Evolutionary conservation across 2,797 vertebrate genomes (phyloP).

Genomic region (Amazona finschi): DNA sequence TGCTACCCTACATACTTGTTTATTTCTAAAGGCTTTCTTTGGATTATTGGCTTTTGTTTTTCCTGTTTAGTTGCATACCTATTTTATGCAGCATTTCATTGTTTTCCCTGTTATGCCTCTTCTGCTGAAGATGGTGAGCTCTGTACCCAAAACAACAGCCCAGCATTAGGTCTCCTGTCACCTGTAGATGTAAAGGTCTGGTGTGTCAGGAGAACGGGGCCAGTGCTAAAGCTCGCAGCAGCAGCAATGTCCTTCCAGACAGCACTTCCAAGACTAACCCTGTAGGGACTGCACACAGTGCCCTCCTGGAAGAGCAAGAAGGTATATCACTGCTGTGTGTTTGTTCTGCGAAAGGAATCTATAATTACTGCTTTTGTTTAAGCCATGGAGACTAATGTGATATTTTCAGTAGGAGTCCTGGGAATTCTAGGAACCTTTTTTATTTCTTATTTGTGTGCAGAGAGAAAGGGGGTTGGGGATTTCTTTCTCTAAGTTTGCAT

Average conservation of each 20-base stretch:
- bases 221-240: slow-evolving; percentile 10
- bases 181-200: slow-evolving; percentile 44
- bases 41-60: not conserved
- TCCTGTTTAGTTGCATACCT: not conserved
- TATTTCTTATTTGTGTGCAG: not conserved
- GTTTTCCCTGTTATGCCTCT: not conserved
- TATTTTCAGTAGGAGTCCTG: not conserved
- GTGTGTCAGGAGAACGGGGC: slow-evolving; percentile 67
- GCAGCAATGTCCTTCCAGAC: not conserved
- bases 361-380: not conserved
- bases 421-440: not conserved
- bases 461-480: not conserved
- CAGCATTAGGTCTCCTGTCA: slow-evolving; percentile 23
- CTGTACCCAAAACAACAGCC: not conserved
- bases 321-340: slow-evolving; percentile 49
- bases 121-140: slow-evolving; percentile 16
- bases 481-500: not conserved
- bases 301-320: slow-evolving; percentile 71
- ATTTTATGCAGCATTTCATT: not conserved
- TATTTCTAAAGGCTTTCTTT: not conserved
- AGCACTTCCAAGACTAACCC: not conserved
- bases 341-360: not conserved
- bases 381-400: not conserved
- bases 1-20: not conserved
- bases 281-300: not conserved